Evolutionary conservation across 2,113 vertebrate genomes (phyloP).

Genomic region (Lepisosteus osseus): DNA sequence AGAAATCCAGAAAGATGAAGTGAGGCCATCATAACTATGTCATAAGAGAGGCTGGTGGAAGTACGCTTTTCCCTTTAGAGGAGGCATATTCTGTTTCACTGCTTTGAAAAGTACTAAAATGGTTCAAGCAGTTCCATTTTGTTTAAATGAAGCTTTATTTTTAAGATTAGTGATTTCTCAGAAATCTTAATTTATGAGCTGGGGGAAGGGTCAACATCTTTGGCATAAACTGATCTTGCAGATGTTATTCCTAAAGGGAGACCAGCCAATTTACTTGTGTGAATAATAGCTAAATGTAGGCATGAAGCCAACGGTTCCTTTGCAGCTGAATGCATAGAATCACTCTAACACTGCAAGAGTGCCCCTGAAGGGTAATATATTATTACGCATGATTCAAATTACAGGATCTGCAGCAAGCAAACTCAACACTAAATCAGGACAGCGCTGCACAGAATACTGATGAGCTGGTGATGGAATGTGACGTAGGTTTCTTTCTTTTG

Average conservation of each 20-base stretch:
- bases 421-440: not conserved
- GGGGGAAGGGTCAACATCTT: slow-evolving; percentile 12
- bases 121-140: not conserved
- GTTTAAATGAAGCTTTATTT: slow-evolving; percentile 12
- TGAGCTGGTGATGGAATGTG: slow-evolving; percentile 6
- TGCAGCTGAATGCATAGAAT: slow-evolving; percentile 69
- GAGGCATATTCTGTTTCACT: too few relatives aligned
- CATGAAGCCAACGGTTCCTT: slow-evolving; percentile 56
- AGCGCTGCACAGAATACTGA: not conserved
- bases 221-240: slow-evolving; percentile 16
- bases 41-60: too few relatives aligned
- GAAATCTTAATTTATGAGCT: slow-evolving; percentile 20
- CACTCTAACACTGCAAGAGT: slow-evolving; percentile 72
- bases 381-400: slow-evolving; percentile 51
- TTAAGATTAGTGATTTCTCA: slow-evolving; percentile 17
- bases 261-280: slow-evolving; percentile 8
- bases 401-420: slow-evolving; percentile 69
- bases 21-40: too few relatives aligned
- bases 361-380: slow-evolving; percentile 78
- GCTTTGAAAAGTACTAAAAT: too few relatives aligned
- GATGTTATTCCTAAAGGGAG: slow-evolving; percentile 19
- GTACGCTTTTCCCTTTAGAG: too few relatives aligned
- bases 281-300: slow-evolving; percentile 15
- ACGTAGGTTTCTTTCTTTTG: slow-evolving; percentile 3
- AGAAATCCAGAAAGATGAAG: too few relatives aligned